These are phyloP conservation scores for Caenorhabditis inopinata DNA, from an alignment of 1,140 invertebrate species.

Conservation along the genomic window DNA sequence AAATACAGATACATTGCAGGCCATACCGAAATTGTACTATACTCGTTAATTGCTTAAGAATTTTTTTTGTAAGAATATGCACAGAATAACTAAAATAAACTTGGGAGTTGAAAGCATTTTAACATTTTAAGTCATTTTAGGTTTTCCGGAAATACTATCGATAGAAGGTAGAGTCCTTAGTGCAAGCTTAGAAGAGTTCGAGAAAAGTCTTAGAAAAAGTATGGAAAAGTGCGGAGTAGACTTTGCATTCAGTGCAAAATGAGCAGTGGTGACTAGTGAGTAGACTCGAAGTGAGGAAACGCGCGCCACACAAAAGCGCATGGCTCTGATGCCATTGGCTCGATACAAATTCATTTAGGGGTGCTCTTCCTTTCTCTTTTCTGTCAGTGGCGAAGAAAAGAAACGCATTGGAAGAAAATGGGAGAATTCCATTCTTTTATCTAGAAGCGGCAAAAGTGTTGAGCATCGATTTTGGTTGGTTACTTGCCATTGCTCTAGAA, in stretches of 20 bases:
- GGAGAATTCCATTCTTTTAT: slow-evolving; percentile 11
- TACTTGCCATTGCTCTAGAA: no score
- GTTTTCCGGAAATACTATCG: no score
- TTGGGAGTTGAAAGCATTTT: no score
- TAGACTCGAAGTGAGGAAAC: not conserved
- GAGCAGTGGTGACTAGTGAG: not conserved
- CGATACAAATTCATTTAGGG: slow-evolving; percentile 33
- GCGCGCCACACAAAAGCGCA: slow-evolving; percentile 5
- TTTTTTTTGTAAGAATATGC: no score
- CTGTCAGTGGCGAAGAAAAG: not conserved
- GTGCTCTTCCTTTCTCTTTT: slow-evolving; percentile 17
- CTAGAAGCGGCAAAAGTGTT: not conserved
- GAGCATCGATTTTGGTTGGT: not conserved
- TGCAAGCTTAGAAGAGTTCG: not conserved
- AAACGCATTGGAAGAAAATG: not conserved
- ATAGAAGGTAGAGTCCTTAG: no score
- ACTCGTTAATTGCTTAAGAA: no score
- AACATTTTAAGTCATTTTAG: no score
- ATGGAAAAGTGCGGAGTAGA: slow-evolving; percentile 21
- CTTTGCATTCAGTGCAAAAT: not conserved
- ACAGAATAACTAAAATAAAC: no score
- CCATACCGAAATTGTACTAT: no score
- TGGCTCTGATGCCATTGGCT: slow-evolving; percentile 23
- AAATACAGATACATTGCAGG: no score
- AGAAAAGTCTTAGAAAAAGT: not conserved